Evolutionary conservation across 2,113 vertebrate species (phyloP), one percentile per base, ranked within the genome.

Genomic region (Myrmecobius fasciatus): DNA sequence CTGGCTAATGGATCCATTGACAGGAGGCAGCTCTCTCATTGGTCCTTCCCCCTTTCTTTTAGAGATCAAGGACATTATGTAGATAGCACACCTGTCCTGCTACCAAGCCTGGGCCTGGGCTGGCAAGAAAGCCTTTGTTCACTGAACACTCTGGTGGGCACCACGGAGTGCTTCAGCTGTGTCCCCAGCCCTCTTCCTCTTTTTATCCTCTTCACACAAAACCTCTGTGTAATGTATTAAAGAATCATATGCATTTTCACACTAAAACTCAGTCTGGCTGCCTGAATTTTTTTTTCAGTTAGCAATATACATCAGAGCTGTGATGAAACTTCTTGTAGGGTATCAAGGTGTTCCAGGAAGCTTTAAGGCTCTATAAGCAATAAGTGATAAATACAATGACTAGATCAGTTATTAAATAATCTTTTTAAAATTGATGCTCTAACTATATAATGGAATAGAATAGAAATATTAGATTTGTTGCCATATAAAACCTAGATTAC

Each of bases 1-100:
- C 48, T 0, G 53, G 75, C 91, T 91, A 48, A 94, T 11, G 89
- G 95, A 60, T 91, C 25, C 43, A 8, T 56, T 91, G 91, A 94
- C 96, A 92, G 94, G 94, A 96, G 88, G 90, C 1, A 1, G n/a
- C 28, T 0, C 0, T 52, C 94, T 52, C 17, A 94, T 48, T 94
- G 92, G 89, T 5, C 52, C 53, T 52, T 92, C 56, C 7, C 36
- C 17, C 0, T 43, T 92, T 25, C 92, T 95, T 89, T 91, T 52
- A 31, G 92, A 96, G 93, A 96, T 96, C 93, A 97, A 97, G 92
- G 53, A 91, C 89, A 10, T 89, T 88, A 22, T 14, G 52, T 25
- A 91, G 89, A 52, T 83, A 92, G 95, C 89, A 91, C 95, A 91
- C 96, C 95, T 96, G 91, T 48, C 89, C n/a, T 51, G 17, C 46